Evolutionary conservation across 2,797 vertebrate genomes (phyloP).

Genomic region (Pipistrellus nathusii): DNA sequence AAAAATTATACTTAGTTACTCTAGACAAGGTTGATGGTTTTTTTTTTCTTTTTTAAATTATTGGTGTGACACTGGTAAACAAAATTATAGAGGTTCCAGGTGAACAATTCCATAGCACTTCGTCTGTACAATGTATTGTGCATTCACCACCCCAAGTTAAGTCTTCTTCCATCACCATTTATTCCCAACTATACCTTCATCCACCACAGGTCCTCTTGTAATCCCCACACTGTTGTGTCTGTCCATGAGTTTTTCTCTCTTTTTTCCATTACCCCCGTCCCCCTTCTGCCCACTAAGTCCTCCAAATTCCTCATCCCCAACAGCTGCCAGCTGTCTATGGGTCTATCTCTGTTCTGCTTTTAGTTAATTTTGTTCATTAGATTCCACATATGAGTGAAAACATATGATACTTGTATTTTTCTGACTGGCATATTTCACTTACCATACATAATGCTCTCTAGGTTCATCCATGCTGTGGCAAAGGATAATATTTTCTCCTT

Average conservation of each 20-base stretch:
- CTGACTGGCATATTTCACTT: neutral
- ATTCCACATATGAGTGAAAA: neutral
- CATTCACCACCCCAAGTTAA: neutral
- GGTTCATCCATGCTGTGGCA: neutral
- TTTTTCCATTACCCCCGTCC: too few relatives aligned
- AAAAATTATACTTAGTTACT: conserved; percentile 38
- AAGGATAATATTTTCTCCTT: neutral
- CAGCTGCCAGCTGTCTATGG: neutral
- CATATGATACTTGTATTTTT: neutral
- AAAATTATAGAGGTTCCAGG: neutral
- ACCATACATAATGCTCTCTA: neutral
- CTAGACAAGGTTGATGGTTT: neutral
- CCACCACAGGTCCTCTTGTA: neutral
- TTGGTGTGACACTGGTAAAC: neutral
- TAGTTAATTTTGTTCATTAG: neutral
- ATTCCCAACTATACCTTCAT: neutral
- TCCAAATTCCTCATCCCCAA: neutral
- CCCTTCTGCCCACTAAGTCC: neutral
- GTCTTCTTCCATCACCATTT: neutral
- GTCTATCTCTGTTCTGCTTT: neutral
- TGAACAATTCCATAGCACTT: neutral
- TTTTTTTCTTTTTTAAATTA: neutral
- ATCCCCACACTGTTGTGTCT: neutral
- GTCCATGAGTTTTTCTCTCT: neutral
- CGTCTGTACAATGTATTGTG: neutral